Evolutionary conservation across 2,113 vertebrate genomes (phyloP).

Genomic region (Notothenia coriiceps): DNA sequence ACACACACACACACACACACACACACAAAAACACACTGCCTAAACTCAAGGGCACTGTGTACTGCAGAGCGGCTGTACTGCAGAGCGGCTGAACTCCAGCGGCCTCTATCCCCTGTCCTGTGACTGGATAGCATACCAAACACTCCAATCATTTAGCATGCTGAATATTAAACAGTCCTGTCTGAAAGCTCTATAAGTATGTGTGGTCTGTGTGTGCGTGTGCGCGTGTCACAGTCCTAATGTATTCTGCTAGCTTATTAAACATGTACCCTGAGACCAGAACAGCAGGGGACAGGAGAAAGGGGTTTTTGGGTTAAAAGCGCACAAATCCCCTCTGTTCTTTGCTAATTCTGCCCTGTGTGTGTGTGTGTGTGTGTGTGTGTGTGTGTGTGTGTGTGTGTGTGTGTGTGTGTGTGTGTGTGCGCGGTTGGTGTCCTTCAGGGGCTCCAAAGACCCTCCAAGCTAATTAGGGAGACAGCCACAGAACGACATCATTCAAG

Average conservation of each 20-base stretch:
- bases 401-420: constrained; percentile 2
- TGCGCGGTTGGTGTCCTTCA: constrained; percentile 23
- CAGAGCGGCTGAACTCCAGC: constrained; percentile 62
- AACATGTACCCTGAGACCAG: constrained; percentile 52
- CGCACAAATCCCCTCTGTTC: constrained; percentile 36
- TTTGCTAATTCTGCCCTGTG: constrained; percentile 42
- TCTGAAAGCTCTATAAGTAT: constrained; percentile 33
- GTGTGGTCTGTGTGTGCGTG: not conserved
- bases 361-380: not conserved
- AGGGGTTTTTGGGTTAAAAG: constrained; percentile 37
- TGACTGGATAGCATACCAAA: constrained; percentile 74
- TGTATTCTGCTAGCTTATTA: constrained; percentile 54
- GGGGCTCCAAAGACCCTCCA: constrained; percentile 43
- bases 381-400: constrained; percentile 12
- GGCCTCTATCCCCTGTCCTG: constrained; percentile 60
- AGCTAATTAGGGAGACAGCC: constrained; percentile 65
- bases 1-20: constrained; percentile 28
- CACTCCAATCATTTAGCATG: constrained; percentile 60
- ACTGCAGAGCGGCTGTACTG: constrained; percentile 45
- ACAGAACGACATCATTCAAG: constrained; percentile 53
- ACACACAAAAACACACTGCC: constrained; percentile 24
- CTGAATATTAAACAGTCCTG: constrained; percentile 76
- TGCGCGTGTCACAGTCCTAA: constrained; percentile 41
- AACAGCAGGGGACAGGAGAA: constrained; percentile 56
- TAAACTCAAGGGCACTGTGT: constrained; percentile 69